These are phyloP conservation scores for Drosophila nr. perissopoda DNA, from an alignment of 2,888 invertebrate species.

Conservation along the genomic window DNA sequence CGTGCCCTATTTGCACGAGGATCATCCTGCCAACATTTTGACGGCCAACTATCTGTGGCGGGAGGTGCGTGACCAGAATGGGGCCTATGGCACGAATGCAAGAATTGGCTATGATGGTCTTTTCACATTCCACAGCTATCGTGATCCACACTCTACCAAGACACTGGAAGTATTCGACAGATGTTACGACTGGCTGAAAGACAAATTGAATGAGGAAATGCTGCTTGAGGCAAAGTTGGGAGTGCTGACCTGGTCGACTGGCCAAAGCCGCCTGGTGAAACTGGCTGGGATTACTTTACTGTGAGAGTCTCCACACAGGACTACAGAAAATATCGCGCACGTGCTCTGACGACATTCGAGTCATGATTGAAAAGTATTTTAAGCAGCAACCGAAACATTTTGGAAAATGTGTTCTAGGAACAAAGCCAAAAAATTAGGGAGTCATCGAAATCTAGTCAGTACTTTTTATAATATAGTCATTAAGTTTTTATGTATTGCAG, in stretches of 20 bases:
- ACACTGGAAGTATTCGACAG: constrained; percentile 93
- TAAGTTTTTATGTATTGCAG: too few relatives aligned
- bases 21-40: constrained; percentile 91
- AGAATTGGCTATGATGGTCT: constrained; percentile 89
- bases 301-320: constrained; percentile 91
- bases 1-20: constrained; percentile 91
- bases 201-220: constrained; percentile 88
- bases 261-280: constrained; percentile 92
- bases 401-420: constrained; percentile 91
- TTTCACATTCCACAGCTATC: constrained; percentile 94
- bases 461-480: too few relatives aligned
- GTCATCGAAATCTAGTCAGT: not conserved
- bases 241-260: constrained; percentile 93
- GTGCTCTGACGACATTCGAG: constrained; percentile 90
- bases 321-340: constrained; percentile 90
- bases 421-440: constrained; percentile 84
- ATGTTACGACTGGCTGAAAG: constrained; percentile 89
- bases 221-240: constrained; percentile 95
- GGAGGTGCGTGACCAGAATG: constrained; percentile 94
- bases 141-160: constrained; percentile 93
- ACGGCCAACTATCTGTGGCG: constrained; percentile 93
- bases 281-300: constrained; percentile 91
- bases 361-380: constrained; percentile 90
- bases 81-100: constrained; percentile 96
- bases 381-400: constrained; percentile 85